Evolutionary conservation across 2,888 invertebrate genomes (phyloP), one percentile per base, ranked within the genome.

Genomic region (Chirona hameri): DNA sequence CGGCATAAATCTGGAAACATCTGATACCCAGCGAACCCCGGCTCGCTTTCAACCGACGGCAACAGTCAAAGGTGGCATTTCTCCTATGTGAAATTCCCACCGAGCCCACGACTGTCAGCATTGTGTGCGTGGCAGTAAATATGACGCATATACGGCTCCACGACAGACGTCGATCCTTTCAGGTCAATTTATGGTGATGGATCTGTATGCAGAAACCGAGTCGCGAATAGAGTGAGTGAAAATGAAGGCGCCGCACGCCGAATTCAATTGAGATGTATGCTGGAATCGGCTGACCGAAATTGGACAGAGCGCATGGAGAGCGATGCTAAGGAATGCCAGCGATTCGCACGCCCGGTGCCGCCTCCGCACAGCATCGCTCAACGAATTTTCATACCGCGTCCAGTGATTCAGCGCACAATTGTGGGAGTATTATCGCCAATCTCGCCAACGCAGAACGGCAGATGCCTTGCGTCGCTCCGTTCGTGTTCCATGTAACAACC

Each of bases 201-300:
- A 76, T 76, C 12, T 12, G 76, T 24, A 72, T 29, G 31, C 72
- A 9, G 18, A 31, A 15, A 31, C 31, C 15, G 29, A 18, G 29
- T 18, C 27, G 31, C 15, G 18, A 72, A 76, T 76, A 24, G 76
- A 7, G 0, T 29, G 24, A 72, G 21, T 76, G 24, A 46, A 76
- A 76, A 46, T 27, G 76, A 7, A 76, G 46, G 46, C 24, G 76
- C 46, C 76, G 18, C 24, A 46, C 76, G 76, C 12, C 76, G 24
- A 39, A 39, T 76, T 39, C 39, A 21, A 76, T 76, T 76, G 76
- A 76, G 76, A 76, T 46, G 46, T 76, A 76, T 76, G 39, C 27
- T 76, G 76, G 76, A 76, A 46, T 21, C 4, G 29, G 39, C 21
- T 15, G 46, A 76, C 14, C 46, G 5, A 29, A 18, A 18, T 72